Conservation (phyloP, 2,888 invertebrate species). For the Alloscopus bannaensis region DNA sequence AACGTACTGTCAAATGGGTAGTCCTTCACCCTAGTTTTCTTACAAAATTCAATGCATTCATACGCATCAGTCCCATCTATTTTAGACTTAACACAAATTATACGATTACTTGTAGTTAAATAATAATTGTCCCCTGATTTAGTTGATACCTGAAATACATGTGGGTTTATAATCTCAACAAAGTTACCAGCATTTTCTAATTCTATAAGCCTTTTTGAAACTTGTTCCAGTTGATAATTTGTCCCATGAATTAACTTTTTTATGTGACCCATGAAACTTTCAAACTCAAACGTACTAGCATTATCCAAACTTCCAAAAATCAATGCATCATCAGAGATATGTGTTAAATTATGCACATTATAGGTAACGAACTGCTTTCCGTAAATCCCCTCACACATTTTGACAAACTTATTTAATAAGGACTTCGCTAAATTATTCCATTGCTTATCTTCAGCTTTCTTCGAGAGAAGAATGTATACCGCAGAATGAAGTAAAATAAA, state of each 20-base stretch:
- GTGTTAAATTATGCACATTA: slow-evolving; percentile 41
- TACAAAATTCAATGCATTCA: not conserved
- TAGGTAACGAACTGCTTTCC: slow-evolving; percentile 32
- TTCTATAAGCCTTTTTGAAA: slow-evolving; percentile 19
- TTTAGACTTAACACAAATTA: not conserved
- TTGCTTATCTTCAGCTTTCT: not conserved
- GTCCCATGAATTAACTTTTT: slow-evolving; percentile 11
- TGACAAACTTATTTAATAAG: slow-evolving; percentile 23
- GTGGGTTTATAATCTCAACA: not conserved
- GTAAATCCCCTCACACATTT: not conserved
- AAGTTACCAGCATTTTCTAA: not conserved
- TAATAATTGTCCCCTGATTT: slow-evolving; percentile 4
- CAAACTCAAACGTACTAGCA: slow-evolving; percentile 42
- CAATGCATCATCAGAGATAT: slow-evolving; percentile 46
- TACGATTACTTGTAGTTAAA: not conserved
- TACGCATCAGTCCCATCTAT: not conserved
- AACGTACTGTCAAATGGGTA: slow-evolving; percentile 1
- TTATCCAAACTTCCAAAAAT: slow-evolving; percentile 37
- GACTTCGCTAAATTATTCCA: slow-evolving; percentile 32
- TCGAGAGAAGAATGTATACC: slow-evolving; percentile 33
- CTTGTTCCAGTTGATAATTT: slow-evolving; percentile 29
- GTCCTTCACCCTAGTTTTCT: not conserved
- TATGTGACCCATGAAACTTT: slow-evolving; percentile 35
- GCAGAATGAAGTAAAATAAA: slow-evolving; percentile 34
- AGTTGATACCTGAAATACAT: not conserved